Base-by-base conservation (phyloP, 2,888 invertebrate species). In the Pollenia griseotomentosa region DNA sequence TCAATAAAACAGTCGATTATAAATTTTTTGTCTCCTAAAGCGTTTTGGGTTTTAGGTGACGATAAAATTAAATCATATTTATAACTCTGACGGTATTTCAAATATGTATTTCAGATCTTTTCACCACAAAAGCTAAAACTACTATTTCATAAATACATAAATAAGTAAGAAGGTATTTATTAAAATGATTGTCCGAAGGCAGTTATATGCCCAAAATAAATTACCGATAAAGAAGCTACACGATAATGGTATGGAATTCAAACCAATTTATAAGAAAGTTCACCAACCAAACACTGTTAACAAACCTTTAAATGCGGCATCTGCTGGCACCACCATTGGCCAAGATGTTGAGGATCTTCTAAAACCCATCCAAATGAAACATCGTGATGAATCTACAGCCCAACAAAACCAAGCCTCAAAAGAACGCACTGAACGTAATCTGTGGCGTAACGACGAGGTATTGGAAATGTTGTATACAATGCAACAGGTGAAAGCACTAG, bases 361-460 rank as follows among this genome's bases (percentile, higher is more conserved):
- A 33, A 91, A 88, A 66, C 93, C 93, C 61, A 90, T 90, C 81
- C 66, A 48, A 1, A 80, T 83, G 19, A 61, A 63, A 70, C 59
- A 70, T 75, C 59, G 42, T 48, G 70, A 84, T 12, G 77, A 78
- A 16, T 33, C 42, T 0, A 65, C n/a, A 42, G 44, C 51, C 19
- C 70, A 78, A 16, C 80, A 82, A 23, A 83, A 78, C 11, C 82
- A 65, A 10, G 61, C 48, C 1, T 74, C 74, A 19, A 78, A 83
- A 61, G 87, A 87, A 46, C 90, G 93, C 40, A 91, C 92, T 11
- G 93, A 93, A 77, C 92, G 93, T 53, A 93, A 93, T 88, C 90
- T 93, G 66, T 93, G 93, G 93, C 93, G 92, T 75, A 92, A 91
- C 48, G 89, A 91, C 59, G 93, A 93, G 86, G 93, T 93, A 89